These are phyloP conservation scores for Telmatherina bonti DNA, from an alignment of 2,797 vertebrate species.

Conservation along the genomic window DNA sequence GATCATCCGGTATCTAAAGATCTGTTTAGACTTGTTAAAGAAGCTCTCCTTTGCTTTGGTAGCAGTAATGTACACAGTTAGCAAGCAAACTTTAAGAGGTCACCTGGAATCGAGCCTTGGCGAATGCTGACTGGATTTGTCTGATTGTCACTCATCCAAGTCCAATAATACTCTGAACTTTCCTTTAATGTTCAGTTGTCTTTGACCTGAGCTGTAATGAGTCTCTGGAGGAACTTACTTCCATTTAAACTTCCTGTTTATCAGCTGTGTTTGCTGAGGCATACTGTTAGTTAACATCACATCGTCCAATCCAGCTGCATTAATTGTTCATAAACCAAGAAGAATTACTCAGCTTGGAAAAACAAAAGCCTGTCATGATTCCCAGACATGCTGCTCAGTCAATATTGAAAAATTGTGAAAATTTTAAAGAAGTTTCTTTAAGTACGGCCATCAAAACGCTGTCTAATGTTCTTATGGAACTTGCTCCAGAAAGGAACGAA, in stretches of 20 bases:
- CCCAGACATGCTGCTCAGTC: background rate
- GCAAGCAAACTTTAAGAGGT: too few species aligned
- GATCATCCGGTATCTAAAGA: too few species aligned
- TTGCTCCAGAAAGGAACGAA: background rate
- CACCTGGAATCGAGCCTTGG: too few species aligned
- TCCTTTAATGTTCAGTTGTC: background rate
- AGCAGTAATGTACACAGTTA: too few species aligned
- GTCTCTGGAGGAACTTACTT: background rate
- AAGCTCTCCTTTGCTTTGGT: too few species aligned
- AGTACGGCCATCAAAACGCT: background rate
- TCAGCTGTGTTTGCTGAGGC: background rate
- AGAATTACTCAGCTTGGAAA: background rate
- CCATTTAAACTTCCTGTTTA: background rate
- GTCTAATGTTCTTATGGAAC: background rate
- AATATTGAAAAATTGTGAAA: constrained; percentile 5
- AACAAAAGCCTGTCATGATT: background rate
- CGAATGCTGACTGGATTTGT: too few species aligned
- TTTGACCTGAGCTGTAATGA: too few species aligned
- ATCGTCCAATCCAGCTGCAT: too few species aligned
- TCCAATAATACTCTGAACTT: background rate
- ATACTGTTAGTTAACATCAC: background rate
- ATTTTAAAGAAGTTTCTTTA: constrained; percentile 4
- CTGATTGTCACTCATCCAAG: background rate
- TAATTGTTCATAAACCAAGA: background rate
- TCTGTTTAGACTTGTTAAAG: too few species aligned